Percentiles rank a stretch among this genome's conserved stretches.
Conservation (phyloP, 2,888 invertebrate species). For the Podotricha telesiphe region DNA sequence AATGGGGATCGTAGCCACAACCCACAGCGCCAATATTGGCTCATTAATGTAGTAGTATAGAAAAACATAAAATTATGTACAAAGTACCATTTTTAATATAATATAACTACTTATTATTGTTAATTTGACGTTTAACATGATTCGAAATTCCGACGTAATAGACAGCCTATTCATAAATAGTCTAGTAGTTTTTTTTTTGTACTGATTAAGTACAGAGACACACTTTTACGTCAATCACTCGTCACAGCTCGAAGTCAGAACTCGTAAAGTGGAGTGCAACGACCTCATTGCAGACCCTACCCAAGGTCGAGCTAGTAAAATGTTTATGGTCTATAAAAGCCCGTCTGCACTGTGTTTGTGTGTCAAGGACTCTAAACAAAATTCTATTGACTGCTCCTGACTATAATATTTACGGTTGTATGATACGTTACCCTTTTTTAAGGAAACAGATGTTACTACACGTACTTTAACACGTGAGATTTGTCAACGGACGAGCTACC, state of each 20-base stretch:
- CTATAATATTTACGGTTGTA: constrained; percentile 40
- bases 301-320: constrained; percentile 82
- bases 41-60: too few species aligned
- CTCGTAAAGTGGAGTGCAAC: constrained; percentile 75
- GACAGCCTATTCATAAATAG: not conserved
- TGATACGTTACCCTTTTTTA: constrained; percentile 26
- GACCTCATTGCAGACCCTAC: constrained; percentile 81
- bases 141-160: too few species aligned
- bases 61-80: too few species aligned
- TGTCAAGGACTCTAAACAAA: constrained; percentile 80
- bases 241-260: constrained; percentile 58
- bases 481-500: not conserved
- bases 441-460: constrained; percentile 34
- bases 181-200: not conserved
- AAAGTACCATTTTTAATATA: too few species aligned
- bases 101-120: too few species aligned
- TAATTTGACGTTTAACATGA: too few species aligned
- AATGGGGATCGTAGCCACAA: too few species aligned
- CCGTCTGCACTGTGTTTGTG: constrained; percentile 79
- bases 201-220: not conserved
- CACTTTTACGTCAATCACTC: constrained; percentile 44
- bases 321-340: constrained; percentile 83
- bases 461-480: constrained; percentile 3
- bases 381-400: constrained; percentile 59
- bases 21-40: too few species aligned